phyloP scores from a whole-genome alignment of 2,888 invertebrate genomes.

The Pycnomerus fuliginosus region DNA sequence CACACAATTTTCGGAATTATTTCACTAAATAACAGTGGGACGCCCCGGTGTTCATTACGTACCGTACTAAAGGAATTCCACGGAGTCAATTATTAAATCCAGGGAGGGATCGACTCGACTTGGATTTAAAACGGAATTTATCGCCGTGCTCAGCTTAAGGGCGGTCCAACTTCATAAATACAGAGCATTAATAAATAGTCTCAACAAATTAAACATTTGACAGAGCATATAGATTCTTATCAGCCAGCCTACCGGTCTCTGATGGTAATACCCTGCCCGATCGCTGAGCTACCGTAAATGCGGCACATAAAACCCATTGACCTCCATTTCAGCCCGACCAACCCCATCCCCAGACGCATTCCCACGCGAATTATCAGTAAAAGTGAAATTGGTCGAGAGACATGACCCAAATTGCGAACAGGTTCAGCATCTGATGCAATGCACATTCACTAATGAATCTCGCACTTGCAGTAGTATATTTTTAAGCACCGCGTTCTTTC shows the following conservation, averaged over 20 bases:
- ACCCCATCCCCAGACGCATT: not conserved
- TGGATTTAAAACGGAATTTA: conserved; percentile 37
- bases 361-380: conserved; percentile 11
- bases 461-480: no score
- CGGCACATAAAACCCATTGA: conserved; percentile 26
- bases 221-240: conserved; percentile 47
- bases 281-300: conserved; percentile 31
- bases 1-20: conserved; percentile 39
- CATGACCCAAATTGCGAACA: conserved; percentile 17
- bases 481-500: no score
- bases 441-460: conserved; percentile 4
- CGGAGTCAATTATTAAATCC: conserved; percentile 2
- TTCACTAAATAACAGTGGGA: conserved; percentile 33
- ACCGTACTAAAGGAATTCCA: conserved; percentile 8
- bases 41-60: conserved; percentile 12
- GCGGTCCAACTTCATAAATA: conserved; percentile 44
- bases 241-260: conserved; percentile 41
- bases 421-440: conserved; percentile 16
- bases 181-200: conserved; percentile 48
- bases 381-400: conserved; percentile 17
- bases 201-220: conserved; percentile 49
- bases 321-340: conserved; percentile 23
- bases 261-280: conserved; percentile 40
- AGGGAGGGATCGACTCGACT: conserved; percentile 29
- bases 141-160: conserved; percentile 37